Conservation (phyloP, 2,888 invertebrate genomes). For the Xestia xanthographa region DNA sequence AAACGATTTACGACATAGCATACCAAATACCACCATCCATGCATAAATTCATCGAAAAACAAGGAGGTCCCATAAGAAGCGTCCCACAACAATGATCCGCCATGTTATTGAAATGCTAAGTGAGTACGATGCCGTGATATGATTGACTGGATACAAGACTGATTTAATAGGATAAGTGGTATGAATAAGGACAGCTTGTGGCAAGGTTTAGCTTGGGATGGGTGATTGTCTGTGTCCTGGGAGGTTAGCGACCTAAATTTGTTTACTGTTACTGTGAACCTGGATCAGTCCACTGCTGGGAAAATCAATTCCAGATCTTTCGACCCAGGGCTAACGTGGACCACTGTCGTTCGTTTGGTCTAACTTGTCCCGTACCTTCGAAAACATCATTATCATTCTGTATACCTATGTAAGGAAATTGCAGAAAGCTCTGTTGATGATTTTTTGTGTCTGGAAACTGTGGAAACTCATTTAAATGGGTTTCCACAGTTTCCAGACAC, state of each 20-base stretch:
- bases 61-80: conserved; percentile 19
- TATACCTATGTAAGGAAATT: background rate
- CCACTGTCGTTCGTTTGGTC: background rate
- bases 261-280: background rate
- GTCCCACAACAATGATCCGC: conserved; percentile 38
- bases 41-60: conserved; percentile 35
- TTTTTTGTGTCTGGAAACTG: background rate
- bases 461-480: background rate
- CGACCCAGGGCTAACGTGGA: background rate
- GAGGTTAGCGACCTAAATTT: conserved; percentile 4
- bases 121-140: conserved; percentile 45
- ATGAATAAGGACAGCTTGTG: conserved; percentile 21
- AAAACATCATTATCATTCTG: background rate
- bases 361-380: background rate
- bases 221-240: conserved; percentile 1
- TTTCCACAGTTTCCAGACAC: too few relatives aligned
- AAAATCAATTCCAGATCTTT: background rate
- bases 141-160: conserved; percentile 60
- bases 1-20: conserved; percentile 16
- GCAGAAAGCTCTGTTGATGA: background rate
- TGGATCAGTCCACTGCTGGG: background rate
- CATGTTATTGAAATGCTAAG: conserved; percentile 64
- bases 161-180: conserved; percentile 64
- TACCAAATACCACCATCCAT: conserved; percentile 28
- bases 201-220: conserved; percentile 4